Evolutionary conservation across 2,888 invertebrate genomes (phyloP).

Genomic region (Idaea dimidiata): DNA sequence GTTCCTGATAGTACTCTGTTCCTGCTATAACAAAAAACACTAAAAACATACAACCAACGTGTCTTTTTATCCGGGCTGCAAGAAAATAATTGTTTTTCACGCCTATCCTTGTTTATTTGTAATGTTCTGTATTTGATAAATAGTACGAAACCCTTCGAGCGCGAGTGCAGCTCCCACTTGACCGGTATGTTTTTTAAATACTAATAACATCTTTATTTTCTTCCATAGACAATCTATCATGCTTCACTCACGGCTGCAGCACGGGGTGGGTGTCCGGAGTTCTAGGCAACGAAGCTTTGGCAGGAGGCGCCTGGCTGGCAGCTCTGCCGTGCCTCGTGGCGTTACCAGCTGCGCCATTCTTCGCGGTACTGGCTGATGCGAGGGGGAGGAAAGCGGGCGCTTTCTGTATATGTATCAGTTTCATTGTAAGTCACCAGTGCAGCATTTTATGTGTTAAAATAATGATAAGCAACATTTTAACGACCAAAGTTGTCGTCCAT

Average conservation of each 20-base stretch:
- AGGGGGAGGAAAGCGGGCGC: slow-evolving; percentile 67
- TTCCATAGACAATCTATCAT: slow-evolving; percentile 66
- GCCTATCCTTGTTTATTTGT: too few relatives aligned
- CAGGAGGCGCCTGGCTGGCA: slow-evolving; percentile 73
- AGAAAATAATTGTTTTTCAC: too few relatives aligned
- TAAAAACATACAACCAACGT: too few relatives aligned
- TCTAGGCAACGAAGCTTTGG: slow-evolving; percentile 64
- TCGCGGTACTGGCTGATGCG: slow-evolving; percentile 68
- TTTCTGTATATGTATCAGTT: slow-evolving; percentile 60
- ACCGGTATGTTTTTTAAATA: not conserved
- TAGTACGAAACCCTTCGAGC: too few relatives aligned
- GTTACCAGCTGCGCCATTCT: slow-evolving; percentile 70
- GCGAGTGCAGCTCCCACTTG: too few relatives aligned
- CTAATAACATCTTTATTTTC: not conserved
- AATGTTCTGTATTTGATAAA: too few relatives aligned
- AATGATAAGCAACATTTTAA: not conserved
- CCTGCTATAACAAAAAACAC: too few relatives aligned
- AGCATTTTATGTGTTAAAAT: not conserved
- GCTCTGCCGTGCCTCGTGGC: slow-evolving; percentile 70
- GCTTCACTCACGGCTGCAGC: slow-evolving; percentile 74
- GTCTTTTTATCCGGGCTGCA: too few relatives aligned
- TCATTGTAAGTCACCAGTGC: slow-evolving; percentile 56
- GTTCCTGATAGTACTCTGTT: too few relatives aligned
- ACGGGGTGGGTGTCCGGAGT: slow-evolving; percentile 75
- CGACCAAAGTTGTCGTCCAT: not conserved